These are phyloP conservation scores for Mythimna albipuncta DNA, from an alignment of 2,888 invertebrate genomes.

Conservation along the genomic window DNA sequence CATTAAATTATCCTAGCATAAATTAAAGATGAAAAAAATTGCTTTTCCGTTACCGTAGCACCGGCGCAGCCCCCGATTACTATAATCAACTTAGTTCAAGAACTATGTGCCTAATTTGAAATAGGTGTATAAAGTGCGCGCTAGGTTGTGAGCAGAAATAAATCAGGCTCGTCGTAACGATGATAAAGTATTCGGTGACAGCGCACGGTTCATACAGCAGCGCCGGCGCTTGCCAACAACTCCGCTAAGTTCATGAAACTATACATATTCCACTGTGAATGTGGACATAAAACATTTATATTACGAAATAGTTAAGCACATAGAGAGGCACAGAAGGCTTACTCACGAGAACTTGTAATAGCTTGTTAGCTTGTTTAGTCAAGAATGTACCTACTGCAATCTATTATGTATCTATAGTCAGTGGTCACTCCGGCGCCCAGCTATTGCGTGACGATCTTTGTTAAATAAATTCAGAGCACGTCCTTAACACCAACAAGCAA, in stretches of 20 bases:
- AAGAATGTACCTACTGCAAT: neutral
- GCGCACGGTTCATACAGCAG: conserved; percentile 21
- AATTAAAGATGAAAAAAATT: neutral
- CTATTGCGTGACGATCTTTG: neutral
- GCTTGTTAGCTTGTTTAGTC: neutral
- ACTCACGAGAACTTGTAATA: neutral
- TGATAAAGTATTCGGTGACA: conserved; percentile 50
- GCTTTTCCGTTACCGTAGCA: neutral
- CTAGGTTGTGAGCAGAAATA: conserved; percentile 31
- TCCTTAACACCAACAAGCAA: conserved; percentile 30
- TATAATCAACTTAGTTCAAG: conserved; percentile 6
- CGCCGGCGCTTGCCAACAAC: conserved; percentile 37
- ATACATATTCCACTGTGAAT: conserved; percentile 7
- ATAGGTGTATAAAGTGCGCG: conserved; percentile 2
- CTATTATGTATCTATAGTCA: neutral
- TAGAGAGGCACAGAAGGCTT: neutral
- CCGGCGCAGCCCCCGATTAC: neutral
- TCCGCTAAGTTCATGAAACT: conserved; percentile 36
- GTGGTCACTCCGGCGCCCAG: neutral
- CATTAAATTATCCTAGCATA: no score
- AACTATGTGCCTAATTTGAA: neutral
- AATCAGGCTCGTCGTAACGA: conserved; percentile 51
- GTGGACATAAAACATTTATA: conserved; percentile 7
- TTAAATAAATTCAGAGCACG: conserved; percentile 3
- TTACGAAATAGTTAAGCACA: neutral